Conservation (phyloP, 2,797 vertebrate genomes). For the Acomys russatus region DNA sequence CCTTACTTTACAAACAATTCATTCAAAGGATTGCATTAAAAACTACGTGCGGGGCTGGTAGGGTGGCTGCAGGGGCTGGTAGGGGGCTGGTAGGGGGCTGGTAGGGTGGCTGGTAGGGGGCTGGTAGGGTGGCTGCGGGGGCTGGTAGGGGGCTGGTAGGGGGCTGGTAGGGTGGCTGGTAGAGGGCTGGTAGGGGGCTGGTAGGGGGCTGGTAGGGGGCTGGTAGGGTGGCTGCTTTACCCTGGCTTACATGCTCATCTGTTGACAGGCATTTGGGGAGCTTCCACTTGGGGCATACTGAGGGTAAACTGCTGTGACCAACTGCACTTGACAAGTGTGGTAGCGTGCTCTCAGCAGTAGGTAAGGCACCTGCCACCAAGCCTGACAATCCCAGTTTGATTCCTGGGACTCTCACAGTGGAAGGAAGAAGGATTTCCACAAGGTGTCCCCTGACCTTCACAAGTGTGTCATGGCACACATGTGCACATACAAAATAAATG, state of each 20-base stretch:
- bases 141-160: not conserved
- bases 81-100: not conserved
- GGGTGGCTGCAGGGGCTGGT: not conserved
- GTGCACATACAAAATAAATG: not conserved
- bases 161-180: not conserved
- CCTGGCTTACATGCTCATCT: no score
- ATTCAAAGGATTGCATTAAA: not conserved
- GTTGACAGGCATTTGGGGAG: no score
- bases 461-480: not conserved
- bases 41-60: not conserved
- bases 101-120: no score
- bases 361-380: not conserved
- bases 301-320: no score
- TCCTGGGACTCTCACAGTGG: not conserved
- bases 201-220: not conserved
- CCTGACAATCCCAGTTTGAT: not conserved
- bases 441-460: not conserved
- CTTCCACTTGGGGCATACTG: no score
- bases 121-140: not conserved
- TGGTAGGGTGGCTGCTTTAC: not conserved
- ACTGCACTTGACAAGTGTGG: no score
- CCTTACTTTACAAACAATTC: slow-evolving; percentile 25
- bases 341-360: not conserved
- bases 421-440: not conserved
- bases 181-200: not conserved